Base-by-base conservation (phyloP, 2,888 invertebrate species). In the Synergus gifuensis region DNA sequence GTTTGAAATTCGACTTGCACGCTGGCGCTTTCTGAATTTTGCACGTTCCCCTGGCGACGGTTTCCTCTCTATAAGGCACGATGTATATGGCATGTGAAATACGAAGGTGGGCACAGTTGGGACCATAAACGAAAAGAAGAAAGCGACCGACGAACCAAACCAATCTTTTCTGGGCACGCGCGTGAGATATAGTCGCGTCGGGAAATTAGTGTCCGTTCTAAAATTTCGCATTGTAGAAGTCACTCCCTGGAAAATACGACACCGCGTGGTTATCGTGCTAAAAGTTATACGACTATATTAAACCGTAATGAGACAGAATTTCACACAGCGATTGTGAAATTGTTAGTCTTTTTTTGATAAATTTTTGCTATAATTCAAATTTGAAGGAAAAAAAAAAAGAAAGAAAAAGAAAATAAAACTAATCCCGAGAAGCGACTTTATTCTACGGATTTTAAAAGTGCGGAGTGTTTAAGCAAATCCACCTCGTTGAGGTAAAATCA, bases 161-260 rank as follows among this genome's bases (percentile, higher is more conserved):
- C 90, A 90, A 90, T 90, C 89, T 89, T 88, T 85, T 86, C 85
- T 85, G 84, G 88, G 88, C 90, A 89, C 89, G 89, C 88, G 89
- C 90, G 88, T 90, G 89, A 90, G 90, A 90, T 90, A 90, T 90
- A 87, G 88, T 88, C 87, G 89, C 83, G 88, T 86, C 88, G 89
- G 89, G 89, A 90, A 90, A 90, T 90, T 90, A 89, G 89, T 89
- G 89, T 89, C 89, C 85, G 87, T 88, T 88, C 89, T 88, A 88
- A 89, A 89, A 90, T 90, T 90, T 54, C 73, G 16, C 69, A 2
- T 54, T 54, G 46, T 73, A 49, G 9, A 16, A 16, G 54, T 73
- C 28, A n/a, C 36, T 73, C 22, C 3, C 54, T 4, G 14, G 73
- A 54, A 49, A 73, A 58, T 46, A 46, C 28, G 18, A 4, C n/a